Evolutionary conservation across 1,140 invertebrate species (phyloP).

Genomic region (Halesus radiatus): DNA sequence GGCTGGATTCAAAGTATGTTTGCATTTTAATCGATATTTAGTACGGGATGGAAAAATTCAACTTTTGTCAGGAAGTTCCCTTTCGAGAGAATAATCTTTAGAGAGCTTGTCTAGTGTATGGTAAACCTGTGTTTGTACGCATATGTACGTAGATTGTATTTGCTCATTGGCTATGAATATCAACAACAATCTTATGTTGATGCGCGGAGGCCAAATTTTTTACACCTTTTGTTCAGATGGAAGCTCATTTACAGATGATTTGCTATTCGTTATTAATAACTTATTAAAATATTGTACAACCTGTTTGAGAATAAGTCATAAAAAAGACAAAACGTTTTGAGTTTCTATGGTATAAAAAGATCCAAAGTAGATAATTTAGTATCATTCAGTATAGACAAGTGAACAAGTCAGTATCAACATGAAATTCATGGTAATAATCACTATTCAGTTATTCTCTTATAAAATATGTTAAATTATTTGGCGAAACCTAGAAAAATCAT

Average conservation of each 20-base stretch:
- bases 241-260: slow-evolving; percentile 19
- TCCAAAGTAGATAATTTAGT: background rate
- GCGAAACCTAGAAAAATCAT: too few species aligned
- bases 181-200: too few species aligned
- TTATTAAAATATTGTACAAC: slow-evolving; percentile 24
- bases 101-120: too few species aligned
- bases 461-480: too few species aligned
- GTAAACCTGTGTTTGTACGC: too few species aligned
- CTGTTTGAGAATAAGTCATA: slow-evolving; percentile 8
- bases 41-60: too few species aligned
- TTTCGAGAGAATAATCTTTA: too few species aligned
- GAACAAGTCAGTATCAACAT: slow-evolving; percentile 43
- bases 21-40: too few species aligned
- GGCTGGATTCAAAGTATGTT: too few species aligned
- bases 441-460: background rate
- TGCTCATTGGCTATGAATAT: too few species aligned
- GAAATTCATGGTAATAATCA: slow-evolving; percentile 50
- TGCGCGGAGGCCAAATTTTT: background rate
- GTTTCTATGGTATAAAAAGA: slow-evolving; percentile 49
- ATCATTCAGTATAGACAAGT: slow-evolving; percentile 31
- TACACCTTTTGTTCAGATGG: background rate
- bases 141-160: too few species aligned
- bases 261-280: background rate
- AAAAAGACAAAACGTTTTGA: slow-evolving; percentile 35
- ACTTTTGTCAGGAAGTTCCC: too few species aligned